phyloP scores from a whole-genome alignment of 2,113 vertebrate genomes.

The Pipa parva region DNA sequence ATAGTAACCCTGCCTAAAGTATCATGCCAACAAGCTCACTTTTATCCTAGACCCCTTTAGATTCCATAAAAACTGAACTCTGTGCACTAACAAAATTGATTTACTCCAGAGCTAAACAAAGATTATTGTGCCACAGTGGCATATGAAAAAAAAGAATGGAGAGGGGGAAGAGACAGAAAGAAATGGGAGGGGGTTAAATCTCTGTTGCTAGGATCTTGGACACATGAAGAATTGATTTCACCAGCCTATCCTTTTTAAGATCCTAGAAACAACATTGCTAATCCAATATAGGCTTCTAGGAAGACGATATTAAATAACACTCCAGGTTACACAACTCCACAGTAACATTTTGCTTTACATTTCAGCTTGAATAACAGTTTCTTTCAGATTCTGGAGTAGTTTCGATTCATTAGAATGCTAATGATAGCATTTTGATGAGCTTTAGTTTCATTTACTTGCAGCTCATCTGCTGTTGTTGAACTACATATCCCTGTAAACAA shows the following conservation, averaged over 20 bases:
- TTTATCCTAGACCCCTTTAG: constrained; percentile 7
- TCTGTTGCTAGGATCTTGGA: constrained; percentile 28
- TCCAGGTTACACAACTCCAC: neutral
- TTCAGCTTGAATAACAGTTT: neutral
- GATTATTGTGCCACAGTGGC: constrained; percentile 9
- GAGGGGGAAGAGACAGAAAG: neutral
- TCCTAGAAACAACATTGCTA: neutral
- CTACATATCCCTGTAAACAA: too few species aligned
- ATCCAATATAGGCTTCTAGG: neutral
- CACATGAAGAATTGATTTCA: constrained; percentile 19
- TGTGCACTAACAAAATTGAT: constrained; percentile 34
- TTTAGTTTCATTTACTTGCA: too few species aligned
- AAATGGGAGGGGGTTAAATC: neutral
- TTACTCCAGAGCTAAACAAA: constrained; percentile 22
- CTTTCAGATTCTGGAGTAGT: too few species aligned
- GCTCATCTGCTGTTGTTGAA: too few species aligned
- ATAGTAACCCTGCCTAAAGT: neutral
- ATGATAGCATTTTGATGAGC: too few species aligned
- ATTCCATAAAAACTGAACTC: constrained; percentile 36
- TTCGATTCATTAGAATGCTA: too few species aligned
- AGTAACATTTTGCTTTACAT: neutral
- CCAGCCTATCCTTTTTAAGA: constrained; percentile 9
- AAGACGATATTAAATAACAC: neutral
- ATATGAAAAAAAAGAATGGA: neutral
- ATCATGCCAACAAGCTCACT: constrained; percentile 5